Percentiles rank a stretch among this genome's conserved stretches.
phyloP scores from a whole-genome alignment of 2,113 vertebrate species.

The Taxidea taxus region DNA sequence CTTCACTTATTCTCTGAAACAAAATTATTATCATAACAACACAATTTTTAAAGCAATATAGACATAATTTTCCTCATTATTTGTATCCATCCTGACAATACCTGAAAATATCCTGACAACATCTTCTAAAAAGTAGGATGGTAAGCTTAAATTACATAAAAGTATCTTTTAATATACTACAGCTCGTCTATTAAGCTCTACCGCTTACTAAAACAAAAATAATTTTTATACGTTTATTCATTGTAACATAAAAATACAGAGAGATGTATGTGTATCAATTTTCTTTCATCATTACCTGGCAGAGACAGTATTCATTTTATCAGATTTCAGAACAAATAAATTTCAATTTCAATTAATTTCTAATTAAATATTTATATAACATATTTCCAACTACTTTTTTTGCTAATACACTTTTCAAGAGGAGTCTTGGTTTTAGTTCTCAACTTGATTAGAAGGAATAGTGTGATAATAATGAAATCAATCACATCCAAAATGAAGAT shows the following conservation, averaged over 20 bases:
- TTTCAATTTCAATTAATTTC: conserved; percentile 10
- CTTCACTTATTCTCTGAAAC: background rate
- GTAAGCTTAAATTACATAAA: background rate
- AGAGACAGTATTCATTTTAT: background rate
- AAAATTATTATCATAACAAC: background rate
- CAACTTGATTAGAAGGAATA: conserved; percentile 35
- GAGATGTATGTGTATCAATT: background rate
- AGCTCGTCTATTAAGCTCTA: background rate
- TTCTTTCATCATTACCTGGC: background rate
- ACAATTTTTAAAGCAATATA: background rate
- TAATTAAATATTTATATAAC: conserved; percentile 36
- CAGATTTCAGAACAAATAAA: background rate
- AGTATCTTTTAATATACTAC: background rate
- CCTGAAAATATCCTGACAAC: background rate
- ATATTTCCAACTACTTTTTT: conserved; percentile 43
- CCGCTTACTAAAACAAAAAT: background rate
- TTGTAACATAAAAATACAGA: background rate
- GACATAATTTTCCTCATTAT: background rate
- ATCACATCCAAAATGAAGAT: conserved; percentile 34
- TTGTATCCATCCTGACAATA: background rate
- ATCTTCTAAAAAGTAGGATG: background rate
- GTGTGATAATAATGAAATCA: conserved; percentile 35
- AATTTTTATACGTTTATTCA: background rate
- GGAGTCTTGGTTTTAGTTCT: conserved; percentile 34
- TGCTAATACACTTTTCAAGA: conserved; percentile 37